Base-by-base conservation (phyloP, 2,113 vertebrate genomes). In the Mesocricetus auratus region DNA sequence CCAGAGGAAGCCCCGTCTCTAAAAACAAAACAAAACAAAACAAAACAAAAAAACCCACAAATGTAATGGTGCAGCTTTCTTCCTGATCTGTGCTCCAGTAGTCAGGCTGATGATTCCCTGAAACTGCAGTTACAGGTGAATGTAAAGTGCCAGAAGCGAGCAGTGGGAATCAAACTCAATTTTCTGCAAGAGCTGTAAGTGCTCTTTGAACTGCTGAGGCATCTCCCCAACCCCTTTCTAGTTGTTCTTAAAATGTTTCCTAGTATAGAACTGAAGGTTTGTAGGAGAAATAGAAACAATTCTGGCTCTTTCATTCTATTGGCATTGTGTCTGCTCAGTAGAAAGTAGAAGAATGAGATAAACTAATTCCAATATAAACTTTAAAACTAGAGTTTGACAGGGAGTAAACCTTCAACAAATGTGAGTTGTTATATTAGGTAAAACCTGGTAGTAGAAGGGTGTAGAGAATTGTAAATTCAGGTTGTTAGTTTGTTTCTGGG, bases 181-280 rank as follows among this genome's bases (percentile, higher is more conserved):
- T n/a, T 33, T 73, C 17, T 73, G 69, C n/a, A 73, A 36, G 69
- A 66, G 24, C 64, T 7, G 11, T 39, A 8, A 22, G 71, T 42
- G 21, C 36, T 7, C 39, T 75, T 77, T 75, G 47, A 77, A 47
- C 24, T 45, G 22, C 42, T 47, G 11, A 13, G 74, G 24, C 74
- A 45, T 47, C 74, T 77, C 24, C 26, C 74, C 74, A 47, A 26
- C 42, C 74, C 24, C 21, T 74, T 33, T 68, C 31, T 68, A 26
- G 31, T 77, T 81, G 29, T 47, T 83, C 47, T 90, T 91, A 58
- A 85, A 90, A 71, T 56, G 10, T 74, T 31, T 83, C 74, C 26
- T 19, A 79, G 31, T n/a, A 64, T 92, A 96, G 29, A 95, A 79
- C 50, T 79, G 13, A 90, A 85, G 24, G 68, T 16, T 79, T 92